A percentile compares a stretch with the other conserved stretches of the same genome.
phyloP scores from a whole-genome alignment of 2,888 invertebrate species.

The Rutpela maculata region DNA sequence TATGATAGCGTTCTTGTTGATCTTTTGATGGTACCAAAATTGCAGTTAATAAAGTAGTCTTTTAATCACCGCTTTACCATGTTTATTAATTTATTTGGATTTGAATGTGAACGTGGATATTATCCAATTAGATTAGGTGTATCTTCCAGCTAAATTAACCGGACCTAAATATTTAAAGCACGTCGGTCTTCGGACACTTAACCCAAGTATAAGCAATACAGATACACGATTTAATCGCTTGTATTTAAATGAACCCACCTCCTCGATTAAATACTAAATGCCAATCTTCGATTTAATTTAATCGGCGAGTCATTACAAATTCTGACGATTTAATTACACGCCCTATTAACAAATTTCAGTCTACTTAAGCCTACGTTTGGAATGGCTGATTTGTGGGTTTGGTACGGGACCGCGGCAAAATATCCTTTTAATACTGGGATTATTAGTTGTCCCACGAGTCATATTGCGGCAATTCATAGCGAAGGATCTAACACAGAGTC shows the following conservation, averaged over 20 bases:
- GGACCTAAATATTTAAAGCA: no score
- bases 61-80: no score
- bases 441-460: not conserved
- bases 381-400: not conserved
- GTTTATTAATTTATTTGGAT: no score
- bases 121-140: no score
- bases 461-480: not conserved
- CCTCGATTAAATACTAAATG: not conserved
- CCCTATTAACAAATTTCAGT: conserved; percentile 20
- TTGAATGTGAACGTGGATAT: no score
- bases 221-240: not conserved
- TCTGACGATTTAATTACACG: conserved; percentile 16
- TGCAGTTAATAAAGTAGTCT: no score
- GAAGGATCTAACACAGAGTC: not conserved
- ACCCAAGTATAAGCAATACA: not conserved
- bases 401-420: not conserved
- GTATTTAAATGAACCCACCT: not conserved
- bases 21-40: no score
- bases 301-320: conserved; percentile 9
- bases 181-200: no score
- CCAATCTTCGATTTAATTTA: conserved; percentile 11
- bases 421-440: conserved; percentile 1
- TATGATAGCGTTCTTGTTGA: no score
- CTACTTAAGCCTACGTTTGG: not conserved
- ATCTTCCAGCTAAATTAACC: no score